These are phyloP conservation scores for Pogonomyrmex californicus DNA, from an alignment of 1,140 invertebrate genomes.

Conservation along the genomic window DNA sequence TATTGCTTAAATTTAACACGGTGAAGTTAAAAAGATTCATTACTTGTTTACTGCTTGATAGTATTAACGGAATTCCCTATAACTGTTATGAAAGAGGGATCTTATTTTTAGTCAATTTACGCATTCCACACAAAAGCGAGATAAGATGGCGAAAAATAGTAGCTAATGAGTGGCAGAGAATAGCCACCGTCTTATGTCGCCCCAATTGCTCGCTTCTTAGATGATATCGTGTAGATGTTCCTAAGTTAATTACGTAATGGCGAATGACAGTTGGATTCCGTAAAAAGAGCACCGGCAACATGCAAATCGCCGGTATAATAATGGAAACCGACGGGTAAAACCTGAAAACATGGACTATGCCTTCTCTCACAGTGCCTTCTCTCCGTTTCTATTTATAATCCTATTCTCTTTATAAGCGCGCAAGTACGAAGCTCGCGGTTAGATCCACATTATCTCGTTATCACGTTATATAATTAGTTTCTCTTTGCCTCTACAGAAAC, in stretches of 20 bases:
- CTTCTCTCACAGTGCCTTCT: constrained; percentile 17
- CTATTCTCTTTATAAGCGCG: constrained; percentile 77
- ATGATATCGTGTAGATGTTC: constrained; percentile 64
- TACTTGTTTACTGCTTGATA: neutral
- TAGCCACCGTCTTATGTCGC: constrained; percentile 13
- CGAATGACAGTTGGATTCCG: constrained; percentile 60
- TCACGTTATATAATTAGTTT: constrained; percentile 74
- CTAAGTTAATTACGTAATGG: constrained; percentile 70
- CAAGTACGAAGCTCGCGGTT: constrained; percentile 69
- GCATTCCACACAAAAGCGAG: constrained; percentile 34
- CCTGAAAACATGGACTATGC: constrained; percentile 47
- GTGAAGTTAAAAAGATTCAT: neutral
- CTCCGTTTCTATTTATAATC: constrained; percentile 75
- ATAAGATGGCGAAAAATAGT: constrained; percentile 68
- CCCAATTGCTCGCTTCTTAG: constrained; percentile 44
- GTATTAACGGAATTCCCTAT: neutral
- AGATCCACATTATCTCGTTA: constrained; percentile 73
- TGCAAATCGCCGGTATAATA: constrained; percentile 71
- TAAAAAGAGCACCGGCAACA: constrained; percentile 64
- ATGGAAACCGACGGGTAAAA: constrained; percentile 65
- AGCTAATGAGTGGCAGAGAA: neutral
- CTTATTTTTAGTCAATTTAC: constrained; percentile 40
- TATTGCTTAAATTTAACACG: neutral
- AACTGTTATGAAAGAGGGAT: neutral
- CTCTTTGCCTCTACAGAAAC: constrained; percentile 43